A percentile compares a stretch with the other conserved stretches of the same genome.
These are phyloP conservation scores for Merluccius polli DNA, from an alignment of 2,797 vertebrate genomes.

Conservation along the genomic window DNA sequence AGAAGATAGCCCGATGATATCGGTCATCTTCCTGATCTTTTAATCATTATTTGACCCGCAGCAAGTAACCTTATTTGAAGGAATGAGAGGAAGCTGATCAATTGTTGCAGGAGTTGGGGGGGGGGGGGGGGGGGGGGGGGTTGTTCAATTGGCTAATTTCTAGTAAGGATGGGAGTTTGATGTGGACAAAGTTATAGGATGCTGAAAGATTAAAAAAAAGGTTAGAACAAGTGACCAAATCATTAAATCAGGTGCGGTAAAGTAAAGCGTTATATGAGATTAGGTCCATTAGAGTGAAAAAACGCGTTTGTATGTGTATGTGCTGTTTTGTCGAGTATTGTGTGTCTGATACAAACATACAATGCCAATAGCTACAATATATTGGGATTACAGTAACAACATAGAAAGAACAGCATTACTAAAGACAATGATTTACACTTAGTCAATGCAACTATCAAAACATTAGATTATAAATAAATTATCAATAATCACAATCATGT, in stretches of 20 bases:
- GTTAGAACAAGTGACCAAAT: constrained; percentile 49
- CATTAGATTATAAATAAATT: constrained; percentile 76
- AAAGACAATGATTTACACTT: constrained; percentile 76
- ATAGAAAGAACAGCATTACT: constrained; percentile 76
- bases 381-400: constrained; percentile 74
- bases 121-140: constrained; percentile 20
- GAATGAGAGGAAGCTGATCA: constrained; percentile 16
- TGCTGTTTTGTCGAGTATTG: constrained; percentile 58
- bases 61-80: neutral
- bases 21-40: neutral
- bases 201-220: constrained; percentile 42
- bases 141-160: neutral
- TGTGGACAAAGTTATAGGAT: constrained; percentile 43
- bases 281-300: constrained; percentile 69
- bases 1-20: neutral
- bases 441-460: constrained; percentile 76
- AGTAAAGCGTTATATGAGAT: constrained; percentile 69
- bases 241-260: constrained; percentile 53
- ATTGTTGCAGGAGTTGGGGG: neutral
- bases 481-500: constrained; percentile 71
- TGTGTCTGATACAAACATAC: constrained; percentile 71
- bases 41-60: neutral
- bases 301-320: constrained; percentile 49
- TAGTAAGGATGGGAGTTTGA: constrained; percentile 33
- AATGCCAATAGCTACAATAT: constrained; percentile 76